These are phyloP conservation scores for Zapus hudsonius DNA, from an alignment of 2,113 vertebrate genomes.

Conservation along the genomic window DNA sequence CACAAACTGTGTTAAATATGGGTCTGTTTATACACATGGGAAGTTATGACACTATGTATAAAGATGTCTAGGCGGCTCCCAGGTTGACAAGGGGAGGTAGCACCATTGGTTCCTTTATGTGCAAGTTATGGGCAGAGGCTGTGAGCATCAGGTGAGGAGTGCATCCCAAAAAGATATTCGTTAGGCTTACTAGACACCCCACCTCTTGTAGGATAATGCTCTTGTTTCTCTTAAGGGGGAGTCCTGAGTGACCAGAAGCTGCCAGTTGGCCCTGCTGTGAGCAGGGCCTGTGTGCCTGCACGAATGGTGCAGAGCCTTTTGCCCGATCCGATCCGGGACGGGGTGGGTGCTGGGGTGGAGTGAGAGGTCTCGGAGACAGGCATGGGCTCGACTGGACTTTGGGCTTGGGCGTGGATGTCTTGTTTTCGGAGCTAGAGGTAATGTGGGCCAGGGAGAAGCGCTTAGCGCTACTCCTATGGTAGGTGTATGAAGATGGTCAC, in stretches of 20 bases:
- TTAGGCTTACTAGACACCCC: neutral
- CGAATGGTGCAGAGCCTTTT: neutral
- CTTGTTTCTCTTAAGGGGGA: neutral
- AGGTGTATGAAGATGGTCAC: neutral
- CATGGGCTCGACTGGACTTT: neutral
- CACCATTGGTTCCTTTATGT: conserved; percentile 35
- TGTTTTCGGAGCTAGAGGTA: neutral
- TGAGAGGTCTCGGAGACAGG: neutral
- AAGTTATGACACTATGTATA: conserved; percentile 18
- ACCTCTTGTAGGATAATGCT: neutral
- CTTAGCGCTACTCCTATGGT: neutral
- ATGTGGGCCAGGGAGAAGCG: neutral
- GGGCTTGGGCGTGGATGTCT: neutral
- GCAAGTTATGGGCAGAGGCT: neutral
- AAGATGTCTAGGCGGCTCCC: neutral
- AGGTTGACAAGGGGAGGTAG: conserved; percentile 40
- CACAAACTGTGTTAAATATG: conserved; percentile 74
- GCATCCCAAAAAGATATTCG: too few relatives aligned
- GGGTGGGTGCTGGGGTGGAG: neutral
- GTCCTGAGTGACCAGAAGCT: neutral
- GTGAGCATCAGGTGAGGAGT: neutral
- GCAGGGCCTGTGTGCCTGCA: neutral
- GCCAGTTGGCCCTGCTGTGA: neutral
- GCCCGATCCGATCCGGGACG: neutral
- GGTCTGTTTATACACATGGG: conserved; percentile 70